Conservation (phyloP, 1,140 invertebrate genomes). For the Micrasema longulum region DNA sequence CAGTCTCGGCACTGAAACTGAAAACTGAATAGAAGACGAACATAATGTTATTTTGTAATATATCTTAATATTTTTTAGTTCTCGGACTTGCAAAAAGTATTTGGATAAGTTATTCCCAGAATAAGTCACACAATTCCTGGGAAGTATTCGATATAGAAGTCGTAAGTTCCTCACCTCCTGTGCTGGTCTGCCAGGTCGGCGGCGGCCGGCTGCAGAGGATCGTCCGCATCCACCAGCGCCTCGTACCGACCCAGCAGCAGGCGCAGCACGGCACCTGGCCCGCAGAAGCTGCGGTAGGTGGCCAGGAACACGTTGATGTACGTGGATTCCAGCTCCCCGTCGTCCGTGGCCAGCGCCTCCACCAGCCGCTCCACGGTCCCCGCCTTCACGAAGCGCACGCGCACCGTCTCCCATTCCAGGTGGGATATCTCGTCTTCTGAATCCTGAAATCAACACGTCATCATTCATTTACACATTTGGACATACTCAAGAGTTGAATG, state of each 20-base stretch:
- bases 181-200: slow-evolving; percentile 76
- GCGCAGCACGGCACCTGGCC: slow-evolving; percentile 83
- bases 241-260: slow-evolving; percentile 84
- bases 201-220: slow-evolving; percentile 61
- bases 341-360: slow-evolving; percentile 91
- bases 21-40: neutral
- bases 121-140: too few species aligned
- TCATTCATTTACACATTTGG: neutral
- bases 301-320: slow-evolving; percentile 98
- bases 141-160: too few species aligned
- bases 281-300: slow-evolving; percentile 78
- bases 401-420: slow-evolving; percentile 99
- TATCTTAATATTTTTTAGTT: too few species aligned
- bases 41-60: neutral
- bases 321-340: slow-evolving; percentile 95
- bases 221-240: slow-evolving; percentile 71
- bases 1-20: neutral
- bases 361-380: slow-evolving; percentile 94
- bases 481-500: too few species aligned
- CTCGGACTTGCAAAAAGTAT: too few species aligned
- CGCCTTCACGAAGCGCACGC: slow-evolving; percentile 94
- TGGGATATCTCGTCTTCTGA: slow-evolving; percentile 93
- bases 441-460: too few species aligned
- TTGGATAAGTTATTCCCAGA: too few species aligned
- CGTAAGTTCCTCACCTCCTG: slow-evolving; percentile 80